phyloP scores from a whole-genome alignment of 92 coral and sea anemone species.

The Plumapathes pennacea region DNA sequence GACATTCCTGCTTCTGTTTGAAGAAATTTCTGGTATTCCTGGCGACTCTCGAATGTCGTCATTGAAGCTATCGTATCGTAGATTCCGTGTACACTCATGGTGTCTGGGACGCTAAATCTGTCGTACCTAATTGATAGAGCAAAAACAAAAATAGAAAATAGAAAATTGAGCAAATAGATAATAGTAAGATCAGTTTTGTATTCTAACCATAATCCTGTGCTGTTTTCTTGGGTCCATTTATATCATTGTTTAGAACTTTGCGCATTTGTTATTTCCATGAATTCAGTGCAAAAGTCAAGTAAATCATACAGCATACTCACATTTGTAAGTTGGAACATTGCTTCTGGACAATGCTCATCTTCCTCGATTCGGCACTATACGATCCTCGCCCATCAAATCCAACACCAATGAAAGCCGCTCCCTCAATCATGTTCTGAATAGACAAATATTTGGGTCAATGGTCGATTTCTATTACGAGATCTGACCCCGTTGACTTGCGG shows the following conservation, averaged over 20 bases:
- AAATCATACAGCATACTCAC: no score
- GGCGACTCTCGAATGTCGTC: conserved; percentile 8
- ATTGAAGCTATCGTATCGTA: conserved; percentile 32
- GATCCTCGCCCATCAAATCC: conserved; percentile 40
- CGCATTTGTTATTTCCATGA: no score
- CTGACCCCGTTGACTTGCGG: no score
- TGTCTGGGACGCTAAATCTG: conserved; percentile 31
- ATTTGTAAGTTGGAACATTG: conserved; percentile 6
- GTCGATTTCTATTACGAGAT: no score
- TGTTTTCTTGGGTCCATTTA: no score
- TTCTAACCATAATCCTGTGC: no score
- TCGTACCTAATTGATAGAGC: conserved; percentile 10
- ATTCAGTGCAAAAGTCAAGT: no score
- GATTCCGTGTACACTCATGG: conserved; percentile 41
- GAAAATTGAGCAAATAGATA: no score
- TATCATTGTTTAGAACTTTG: no score
- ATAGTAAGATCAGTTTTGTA: no score
- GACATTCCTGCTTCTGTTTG: conserved; percentile 32
- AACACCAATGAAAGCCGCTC: conserved; percentile 48
- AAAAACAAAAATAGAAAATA: no score
- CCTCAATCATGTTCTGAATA: conserved; percentile 48
- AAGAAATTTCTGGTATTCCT: conserved; percentile 26
- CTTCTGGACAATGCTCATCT: conserved; percentile 37
- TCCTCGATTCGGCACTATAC: conserved; percentile 38
- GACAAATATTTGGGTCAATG: no score